Evolutionary conservation across 2,888 invertebrate species (phyloP).

Genomic region (Drosophila ustulata): DNA sequence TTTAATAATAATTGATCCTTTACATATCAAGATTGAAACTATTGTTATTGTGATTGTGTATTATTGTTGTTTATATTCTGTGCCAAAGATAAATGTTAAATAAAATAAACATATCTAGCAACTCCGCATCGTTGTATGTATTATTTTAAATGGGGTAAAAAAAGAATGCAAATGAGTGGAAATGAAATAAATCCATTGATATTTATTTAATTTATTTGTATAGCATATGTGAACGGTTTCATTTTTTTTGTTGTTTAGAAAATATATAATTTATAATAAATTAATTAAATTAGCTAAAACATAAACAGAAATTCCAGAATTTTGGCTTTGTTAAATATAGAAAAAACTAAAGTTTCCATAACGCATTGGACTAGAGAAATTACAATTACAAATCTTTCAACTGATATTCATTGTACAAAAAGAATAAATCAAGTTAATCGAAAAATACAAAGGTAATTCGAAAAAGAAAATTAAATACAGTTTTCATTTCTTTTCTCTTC

Average conservation of each 20-base stretch:
- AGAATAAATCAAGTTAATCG: slow-evolving; percentile 26
- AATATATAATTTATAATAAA: slow-evolving; percentile 69
- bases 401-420: slow-evolving; percentile 52
- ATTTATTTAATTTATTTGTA: slow-evolving; percentile 52
- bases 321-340: slow-evolving; percentile 55
- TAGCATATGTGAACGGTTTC: slow-evolving; percentile 62
- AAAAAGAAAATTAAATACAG: slow-evolving; percentile 16
- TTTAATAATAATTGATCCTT: slow-evolving; percentile 26
- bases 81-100: slow-evolving; percentile 62
- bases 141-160: no score
- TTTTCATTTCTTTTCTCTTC: slow-evolving; percentile 15
- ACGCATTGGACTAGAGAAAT: slow-evolving; percentile 73
- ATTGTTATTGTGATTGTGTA: slow-evolving; percentile 40
- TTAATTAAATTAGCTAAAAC: slow-evolving; percentile 75
- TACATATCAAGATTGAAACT: slow-evolving; percentile 54
- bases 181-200: slow-evolving; percentile 17
- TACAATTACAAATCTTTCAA: slow-evolving; percentile 55
- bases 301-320: slow-evolving; percentile 73
- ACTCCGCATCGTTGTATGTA: background rate
- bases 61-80: slow-evolving; percentile 36
- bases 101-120: slow-evolving; percentile 45
- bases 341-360: slow-evolving; percentile 54
- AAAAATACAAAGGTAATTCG: slow-evolving; percentile 26
- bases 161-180: background rate
- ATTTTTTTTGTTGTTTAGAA: slow-evolving; percentile 29